These are phyloP conservation scores for Potamarius usumacintae DNA, from an alignment of 2,113 vertebrate species.

Conservation along the genomic window DNA sequence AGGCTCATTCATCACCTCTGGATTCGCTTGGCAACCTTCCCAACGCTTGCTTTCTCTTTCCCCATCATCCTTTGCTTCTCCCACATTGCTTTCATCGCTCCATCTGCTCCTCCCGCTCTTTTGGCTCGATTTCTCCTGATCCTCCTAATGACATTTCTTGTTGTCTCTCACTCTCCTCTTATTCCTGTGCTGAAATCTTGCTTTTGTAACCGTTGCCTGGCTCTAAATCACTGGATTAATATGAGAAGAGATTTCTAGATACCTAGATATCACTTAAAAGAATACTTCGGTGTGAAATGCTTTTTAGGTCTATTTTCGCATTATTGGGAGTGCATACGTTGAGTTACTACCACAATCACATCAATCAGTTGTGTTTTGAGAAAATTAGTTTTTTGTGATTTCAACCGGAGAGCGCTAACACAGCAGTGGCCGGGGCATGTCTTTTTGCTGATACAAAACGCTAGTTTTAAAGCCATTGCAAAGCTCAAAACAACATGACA, in stretches of 20 bases:
- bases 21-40: conserved; percentile 63
- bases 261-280: no score
- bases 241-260: background rate
- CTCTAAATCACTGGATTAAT: background rate
- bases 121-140: conserved; percentile 16
- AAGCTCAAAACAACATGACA: no score
- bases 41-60: background rate
- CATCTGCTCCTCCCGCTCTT: conserved; percentile 50
- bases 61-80: conserved; percentile 41
- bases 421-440: no score
- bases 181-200: background rate
- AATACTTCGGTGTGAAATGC: no score
- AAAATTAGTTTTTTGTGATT: no score
- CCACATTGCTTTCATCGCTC: conserved; percentile 40
- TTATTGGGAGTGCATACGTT: no score
- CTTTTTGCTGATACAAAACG: no score
- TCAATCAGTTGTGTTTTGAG: no score
- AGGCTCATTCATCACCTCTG: conserved; percentile 71
- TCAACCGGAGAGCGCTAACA: no score
- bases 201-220: background rate
- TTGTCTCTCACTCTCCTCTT: conserved; percentile 19
- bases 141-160: conserved; percentile 30
- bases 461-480: no score
- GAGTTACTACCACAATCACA: no score
- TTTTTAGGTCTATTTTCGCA: no score